Base-by-base conservation (phyloP, 2,797 vertebrate genomes). In the Cercopithecus diana region DNA sequence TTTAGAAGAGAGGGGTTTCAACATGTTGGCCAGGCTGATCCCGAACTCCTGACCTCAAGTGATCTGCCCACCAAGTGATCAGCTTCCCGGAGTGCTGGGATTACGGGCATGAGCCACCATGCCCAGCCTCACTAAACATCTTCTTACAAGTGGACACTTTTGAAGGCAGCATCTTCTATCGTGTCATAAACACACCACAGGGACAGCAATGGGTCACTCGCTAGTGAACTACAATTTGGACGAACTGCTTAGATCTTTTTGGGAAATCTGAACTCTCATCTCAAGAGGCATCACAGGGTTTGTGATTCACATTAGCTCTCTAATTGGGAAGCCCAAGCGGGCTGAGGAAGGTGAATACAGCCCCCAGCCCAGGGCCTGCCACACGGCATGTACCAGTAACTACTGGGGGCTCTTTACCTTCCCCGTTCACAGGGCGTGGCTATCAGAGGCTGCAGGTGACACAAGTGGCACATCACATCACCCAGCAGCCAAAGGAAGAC, bases 271-370 rank as follows among this genome's bases (percentile, higher is more conserved):
- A 58, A 43, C 26, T 80, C 48, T n/a, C 39, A 77, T 77, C 26
- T 84, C 72, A 73, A 84, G 28, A n/a, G 14, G 48, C 9, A 52
- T 19, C 45, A 57, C 1, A 12, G 43, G n/a, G 50, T 20, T 24
- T 12, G 73, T 8, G 0, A 58, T 9, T n/a, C 48, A 22, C 1
- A 8, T n/a, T 43, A 57, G 55, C 20, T 55, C 52, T 55, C 7
- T 7, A 11, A 33, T 7, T 1, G 2, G 4, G 28, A 80, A 57
- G 50, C 19, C 50, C 3, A 0, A 17, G 7, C 1, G 8, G 33
- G 45, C 17, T 2, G 9, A 33, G 33, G 39, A 3, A 22, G 12
- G 10, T 7, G 28, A 43, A 17, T 8, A 67, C 7, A 67, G 7
- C 13, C 30, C 30, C 28, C 13, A 22, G 19, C 15, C 77, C 77